Percentiles rank a stretch among this genome's conserved stretches.
Evolutionary conservation across 2,113 vertebrate species (phyloP).

Genomic region (Smithornis capensis): DNA sequence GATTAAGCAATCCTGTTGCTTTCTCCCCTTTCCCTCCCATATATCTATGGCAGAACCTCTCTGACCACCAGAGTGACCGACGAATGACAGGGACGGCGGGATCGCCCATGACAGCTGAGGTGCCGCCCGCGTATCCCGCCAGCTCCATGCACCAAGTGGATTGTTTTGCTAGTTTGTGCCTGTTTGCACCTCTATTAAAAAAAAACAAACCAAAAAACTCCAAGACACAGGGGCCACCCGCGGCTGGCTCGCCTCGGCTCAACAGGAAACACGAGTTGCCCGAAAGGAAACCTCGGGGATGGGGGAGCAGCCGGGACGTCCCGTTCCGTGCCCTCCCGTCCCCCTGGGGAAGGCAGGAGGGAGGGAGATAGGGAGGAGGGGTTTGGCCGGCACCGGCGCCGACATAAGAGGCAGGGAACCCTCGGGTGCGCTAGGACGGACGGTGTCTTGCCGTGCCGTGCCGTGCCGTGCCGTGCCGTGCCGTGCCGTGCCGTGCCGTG

Average conservation of each 20-base stretch:
- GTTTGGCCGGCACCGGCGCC: not conserved
- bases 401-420: constrained; percentile 54
- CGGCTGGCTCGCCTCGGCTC: not conserved
- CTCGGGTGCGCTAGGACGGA: not conserved
- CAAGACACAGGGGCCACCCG: not conserved
- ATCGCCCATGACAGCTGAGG: rapidly evolving
- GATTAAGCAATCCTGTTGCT: not conserved
- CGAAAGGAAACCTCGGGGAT: not conserved
- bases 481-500: not conserved
- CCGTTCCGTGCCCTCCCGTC: not conserved
- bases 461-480: not conserved
- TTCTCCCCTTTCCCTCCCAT: too few species aligned
- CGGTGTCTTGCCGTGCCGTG: not conserved
- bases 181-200: not conserved
- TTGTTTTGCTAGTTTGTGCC: not conserved
- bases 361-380: constrained; percentile 7
- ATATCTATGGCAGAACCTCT: not conserved
- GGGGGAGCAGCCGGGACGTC: not conserved
- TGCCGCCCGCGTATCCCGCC: too few species aligned
- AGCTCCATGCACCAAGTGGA: not conserved
- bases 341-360: not conserved
- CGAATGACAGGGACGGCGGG: not conserved
- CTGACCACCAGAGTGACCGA: not conserved
- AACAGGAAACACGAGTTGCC: not conserved
- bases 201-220: not conserved